Base-by-base conservation (phyloP, 64 coral and sea anemone genomes). In the Astreopora myriophthalma region DNA sequence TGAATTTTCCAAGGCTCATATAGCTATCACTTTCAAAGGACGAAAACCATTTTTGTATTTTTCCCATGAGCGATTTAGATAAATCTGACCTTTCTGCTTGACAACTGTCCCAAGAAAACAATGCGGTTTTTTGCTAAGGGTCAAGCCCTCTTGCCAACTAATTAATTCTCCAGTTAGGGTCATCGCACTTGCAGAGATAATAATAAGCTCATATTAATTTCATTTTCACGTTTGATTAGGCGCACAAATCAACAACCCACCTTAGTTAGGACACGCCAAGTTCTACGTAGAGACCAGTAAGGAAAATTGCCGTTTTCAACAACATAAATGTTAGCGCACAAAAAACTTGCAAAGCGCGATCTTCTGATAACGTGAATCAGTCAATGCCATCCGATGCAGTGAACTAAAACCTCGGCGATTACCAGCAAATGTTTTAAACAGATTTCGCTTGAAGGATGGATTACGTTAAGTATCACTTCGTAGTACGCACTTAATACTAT, bases 361-460 rank as follows among this genome's bases (percentile, higher is more conserved):
- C 76, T 52, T 3, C 8, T 33, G 28, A 60, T 80, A 35, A 31
- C 48, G 48, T 80, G 29, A 51, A 79, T 4, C 58, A 80, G 20
- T 60, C 48, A 60, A 80, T 80, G 76, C 31, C 76, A 80, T 22
- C 58, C 8, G 48, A 80, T 48, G 52, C 52, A 55, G 19, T 60
- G 67, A 4, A 16, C 11, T 3, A 70, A 80, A 60, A 80, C 8
- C 49, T 61, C 19, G 8, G 48, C 79, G 57, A 78, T 39, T 65
- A 83, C 33, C 79, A 83, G 61, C 27, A 83, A 64, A 83, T 83
- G 52, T 83, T 36, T 78, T 64, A 37, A 83, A 60, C 52, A 38
- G 79, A 83, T 83, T 64, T 83, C 79, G 20, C 20, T 23, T 26
- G 34, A 83, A 65, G 37, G 55, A 83, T 3, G 79, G 79, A 83